Conservation (phyloP, 2,888 invertebrate species). For the Laothoe populi region DNA sequence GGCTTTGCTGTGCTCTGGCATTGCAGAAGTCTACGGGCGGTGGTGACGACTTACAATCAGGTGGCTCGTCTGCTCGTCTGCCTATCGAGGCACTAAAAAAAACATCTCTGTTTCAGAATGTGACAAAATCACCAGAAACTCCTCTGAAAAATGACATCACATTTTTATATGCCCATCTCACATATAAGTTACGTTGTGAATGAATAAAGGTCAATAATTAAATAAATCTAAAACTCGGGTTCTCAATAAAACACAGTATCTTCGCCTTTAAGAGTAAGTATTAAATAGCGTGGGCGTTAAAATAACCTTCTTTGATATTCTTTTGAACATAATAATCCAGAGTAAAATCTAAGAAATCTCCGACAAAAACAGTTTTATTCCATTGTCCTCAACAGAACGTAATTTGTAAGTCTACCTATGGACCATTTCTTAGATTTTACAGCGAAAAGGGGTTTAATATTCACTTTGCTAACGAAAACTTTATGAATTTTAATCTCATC, state of each 20-base stretch:
- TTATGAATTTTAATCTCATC: conserved; percentile 5
- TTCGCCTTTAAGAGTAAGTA: not conserved
- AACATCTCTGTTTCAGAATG: no score
- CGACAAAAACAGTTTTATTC: not conserved
- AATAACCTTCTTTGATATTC: not conserved
- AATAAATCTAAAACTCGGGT: no score
- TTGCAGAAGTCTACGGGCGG: no score
- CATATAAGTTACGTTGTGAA: no score
- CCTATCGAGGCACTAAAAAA: no score
- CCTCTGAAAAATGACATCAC: no score
- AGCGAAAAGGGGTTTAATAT: not conserved
- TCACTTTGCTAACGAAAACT: conserved; percentile 7
- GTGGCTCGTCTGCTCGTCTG: no score
- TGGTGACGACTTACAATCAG: no score
- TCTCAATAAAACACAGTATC: not conserved
- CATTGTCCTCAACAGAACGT: not conserved
- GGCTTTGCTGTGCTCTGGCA: no score
- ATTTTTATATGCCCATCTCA: no score
- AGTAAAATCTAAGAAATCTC: not conserved
- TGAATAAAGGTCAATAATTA: no score
- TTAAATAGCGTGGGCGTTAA: not conserved
- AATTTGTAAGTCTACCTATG: not conserved
- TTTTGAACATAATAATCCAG: not conserved
- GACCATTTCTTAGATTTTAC: not conserved
- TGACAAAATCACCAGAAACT: no score